Percentiles rank a stretch among this genome's conserved stretches.
These are phyloP conservation scores for Meghimatium bilineatum DNA, from an alignment of 2,888 invertebrate species.

Conservation along the genomic window DNA sequence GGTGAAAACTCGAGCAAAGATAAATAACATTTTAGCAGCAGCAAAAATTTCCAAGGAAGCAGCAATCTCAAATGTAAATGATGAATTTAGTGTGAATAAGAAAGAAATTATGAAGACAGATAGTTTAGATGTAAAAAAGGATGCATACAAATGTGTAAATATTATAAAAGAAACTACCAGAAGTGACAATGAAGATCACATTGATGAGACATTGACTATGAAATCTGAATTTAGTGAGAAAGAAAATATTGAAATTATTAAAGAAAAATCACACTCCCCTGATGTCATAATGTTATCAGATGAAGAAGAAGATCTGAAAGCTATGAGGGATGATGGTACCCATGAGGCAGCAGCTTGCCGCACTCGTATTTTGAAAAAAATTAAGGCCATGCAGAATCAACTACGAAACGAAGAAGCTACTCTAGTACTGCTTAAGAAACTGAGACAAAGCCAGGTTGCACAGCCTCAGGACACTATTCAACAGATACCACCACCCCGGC, in stretches of 20 bases:
- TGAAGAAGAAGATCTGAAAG: conserved; percentile 50
- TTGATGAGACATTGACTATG: conserved; percentile 41
- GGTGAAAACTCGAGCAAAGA: background rate
- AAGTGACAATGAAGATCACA: conserved; percentile 31
- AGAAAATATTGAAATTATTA: conserved; percentile 65
- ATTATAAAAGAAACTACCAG: conserved; percentile 8
- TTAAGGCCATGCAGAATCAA: conserved; percentile 85
- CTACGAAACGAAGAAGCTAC: conserved; percentile 97
- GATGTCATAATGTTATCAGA: conserved; percentile 70
- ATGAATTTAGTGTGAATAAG: background rate
- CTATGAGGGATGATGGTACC: background rate
- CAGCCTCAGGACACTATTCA: conserved; percentile 53
- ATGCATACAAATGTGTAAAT: background rate
- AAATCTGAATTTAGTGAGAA: conserved; percentile 71
- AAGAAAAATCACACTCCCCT: conserved; percentile 64
- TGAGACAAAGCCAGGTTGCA: conserved; percentile 89
- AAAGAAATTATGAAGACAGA: background rate
- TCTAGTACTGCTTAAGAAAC: conserved; percentile 92
- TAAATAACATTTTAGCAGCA: background rate
- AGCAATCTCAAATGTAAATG: background rate
- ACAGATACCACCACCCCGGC: conserved; percentile 13
- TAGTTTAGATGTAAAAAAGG: background rate
- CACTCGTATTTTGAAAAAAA: conserved; percentile 43
- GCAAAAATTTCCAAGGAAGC: background rate
- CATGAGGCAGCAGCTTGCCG: background rate